Base-by-base conservation (phyloP, 1,140 invertebrate species). In the Lethrus apterus region DNA sequence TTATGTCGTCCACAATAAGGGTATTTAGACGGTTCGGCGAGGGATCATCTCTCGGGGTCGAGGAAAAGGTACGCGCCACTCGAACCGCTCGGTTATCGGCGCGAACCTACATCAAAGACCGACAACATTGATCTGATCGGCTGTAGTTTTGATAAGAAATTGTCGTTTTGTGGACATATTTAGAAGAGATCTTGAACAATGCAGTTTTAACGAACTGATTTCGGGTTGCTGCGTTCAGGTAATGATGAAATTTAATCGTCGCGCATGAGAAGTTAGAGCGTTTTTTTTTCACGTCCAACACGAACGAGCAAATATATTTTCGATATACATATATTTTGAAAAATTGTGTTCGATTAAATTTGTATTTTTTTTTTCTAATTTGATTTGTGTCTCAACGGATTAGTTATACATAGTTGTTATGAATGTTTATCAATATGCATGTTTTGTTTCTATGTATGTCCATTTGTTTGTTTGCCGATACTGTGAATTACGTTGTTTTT, bases 131-230 rank as follows among this genome's bases (percentile, higher is more conserved):
- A 26, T 9, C 32, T 56, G 55, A 20, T 10, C 44, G 17, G 34
- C 31, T 45, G 44, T 34, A 44, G 41, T 55, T 57, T 54, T 54
- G 55, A 57, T 52, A 51, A 54, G 55, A 57, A 56, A 57, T 57
- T 57, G 52, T 57, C 55, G 52, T 57, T 57, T 57, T 57, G 52
- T 51, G 47, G 55, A 57, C 50, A 50, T 54, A 57, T 57, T 57
- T 57, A 48, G 55, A 52, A 44, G 48, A 55, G 36, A 43, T 44
- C 33, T 51, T 50, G 55, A 57, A 57, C 52, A 57, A 57, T 57
- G 46, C 44, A 18, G 34, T 33, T 48, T 32, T 57, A 57, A 57
- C 55, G 55, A 57, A 57, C 55, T 45, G 45, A 51, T 54, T 46
- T 54, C 33, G 42, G 42, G 41, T 38, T 38, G 35, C 35, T 23